Conservation (phyloP, 2,113 vertebrate species). For the Todiramphus saurophagus region DNA sequence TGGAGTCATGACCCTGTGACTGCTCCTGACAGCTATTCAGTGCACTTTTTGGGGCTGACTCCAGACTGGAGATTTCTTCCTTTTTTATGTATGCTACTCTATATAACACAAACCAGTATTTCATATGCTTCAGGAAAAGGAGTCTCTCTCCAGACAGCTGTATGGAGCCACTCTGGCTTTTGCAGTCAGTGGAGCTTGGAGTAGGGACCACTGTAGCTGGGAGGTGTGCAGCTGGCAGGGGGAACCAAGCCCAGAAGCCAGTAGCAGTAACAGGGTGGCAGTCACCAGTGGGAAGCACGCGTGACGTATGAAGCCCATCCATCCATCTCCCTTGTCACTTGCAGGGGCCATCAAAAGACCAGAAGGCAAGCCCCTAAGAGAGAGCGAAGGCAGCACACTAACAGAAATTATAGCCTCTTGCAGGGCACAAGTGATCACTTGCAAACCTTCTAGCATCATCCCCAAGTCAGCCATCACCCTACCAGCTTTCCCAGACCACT, state of each 20-base stretch:
- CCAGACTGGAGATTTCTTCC: too few species aligned
- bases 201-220: not conserved
- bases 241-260: not conserved
- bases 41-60: too few species aligned
- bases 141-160: too few species aligned
- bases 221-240: not conserved
- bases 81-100: too few species aligned
- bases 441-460: not conserved
- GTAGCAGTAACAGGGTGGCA: not conserved
- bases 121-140: too few species aligned
- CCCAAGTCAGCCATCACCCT: not conserved
- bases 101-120: too few species aligned
- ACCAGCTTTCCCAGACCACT: not conserved
- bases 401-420: not conserved
- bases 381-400: not conserved
- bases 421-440: not conserved
- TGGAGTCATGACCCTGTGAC: too few species aligned
- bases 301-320: not conserved
- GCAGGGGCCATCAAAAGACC: not conserved
- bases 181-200: too few species aligned
- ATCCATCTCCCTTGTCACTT: not conserved
- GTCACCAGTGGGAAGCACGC: not conserved
- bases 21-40: too few species aligned
- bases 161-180: too few species aligned
- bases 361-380: not conserved